phyloP scores from a whole-genome alignment of 2,113 vertebrate genomes.

The Pluvianellus socialis region DNA sequence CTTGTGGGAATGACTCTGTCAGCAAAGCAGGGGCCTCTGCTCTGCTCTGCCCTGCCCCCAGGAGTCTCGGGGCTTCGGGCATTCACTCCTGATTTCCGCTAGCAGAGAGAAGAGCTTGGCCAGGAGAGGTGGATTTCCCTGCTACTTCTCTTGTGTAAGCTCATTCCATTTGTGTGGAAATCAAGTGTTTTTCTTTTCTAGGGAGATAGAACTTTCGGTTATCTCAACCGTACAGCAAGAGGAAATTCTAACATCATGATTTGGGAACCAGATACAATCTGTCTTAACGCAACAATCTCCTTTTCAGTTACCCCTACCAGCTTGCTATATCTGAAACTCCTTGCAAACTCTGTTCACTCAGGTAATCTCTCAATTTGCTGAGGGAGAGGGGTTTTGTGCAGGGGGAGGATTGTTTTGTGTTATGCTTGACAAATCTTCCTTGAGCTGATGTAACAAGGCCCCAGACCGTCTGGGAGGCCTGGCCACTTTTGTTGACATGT shows the following conservation, averaged over 20 bases:
- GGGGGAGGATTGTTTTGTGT: background rate
- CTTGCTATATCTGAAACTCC: background rate
- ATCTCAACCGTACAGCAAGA: background rate
- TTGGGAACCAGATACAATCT: background rate
- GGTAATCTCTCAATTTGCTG: background rate
- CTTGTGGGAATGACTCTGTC: background rate
- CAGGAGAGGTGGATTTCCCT: background rate
- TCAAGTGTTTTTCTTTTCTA: background rate
- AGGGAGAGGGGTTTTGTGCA: background rate
- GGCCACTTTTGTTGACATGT: conserved; percentile 56
- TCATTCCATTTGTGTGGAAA: background rate
- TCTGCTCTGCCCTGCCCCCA: background rate
- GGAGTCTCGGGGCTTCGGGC: background rate
- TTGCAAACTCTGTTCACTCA: background rate
- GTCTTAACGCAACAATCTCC: background rate
- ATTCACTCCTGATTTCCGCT: background rate
- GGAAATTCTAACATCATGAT: background rate
- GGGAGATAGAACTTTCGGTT: background rate
- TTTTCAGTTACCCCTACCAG: background rate
- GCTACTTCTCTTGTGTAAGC: background rate
- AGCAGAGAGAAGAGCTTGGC: background rate
- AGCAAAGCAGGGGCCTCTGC: background rate
- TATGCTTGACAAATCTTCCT: conserved; percentile 7
- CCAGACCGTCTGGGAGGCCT: conserved; percentile 49
- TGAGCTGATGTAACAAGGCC: conserved; percentile 63